phyloP scores from a whole-genome alignment of 1,140 invertebrate species.

The Brachionus asplanchnoidis region DNA sequence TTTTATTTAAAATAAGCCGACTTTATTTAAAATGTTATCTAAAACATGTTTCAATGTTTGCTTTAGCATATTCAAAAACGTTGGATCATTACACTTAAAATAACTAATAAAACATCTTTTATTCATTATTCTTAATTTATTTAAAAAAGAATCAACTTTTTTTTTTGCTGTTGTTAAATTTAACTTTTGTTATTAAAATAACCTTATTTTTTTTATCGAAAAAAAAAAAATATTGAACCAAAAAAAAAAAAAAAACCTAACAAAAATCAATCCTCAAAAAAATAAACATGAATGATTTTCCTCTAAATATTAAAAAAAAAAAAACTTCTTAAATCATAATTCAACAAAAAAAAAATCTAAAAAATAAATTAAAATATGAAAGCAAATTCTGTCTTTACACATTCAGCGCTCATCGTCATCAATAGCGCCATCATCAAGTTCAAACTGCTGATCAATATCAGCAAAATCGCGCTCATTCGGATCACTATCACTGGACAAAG shows the following conservation, averaged over 20 bases:
- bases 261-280: background rate
- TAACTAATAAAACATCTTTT: background rate
- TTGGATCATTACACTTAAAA: background rate
- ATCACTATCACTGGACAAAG: conserved; percentile 38
- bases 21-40: background rate
- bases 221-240: background rate
- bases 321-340: background rate
- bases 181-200: background rate
- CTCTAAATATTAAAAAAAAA: background rate
- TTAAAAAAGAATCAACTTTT: background rate
- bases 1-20: background rate
- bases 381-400: background rate
- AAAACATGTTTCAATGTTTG: background rate
- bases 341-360: background rate
- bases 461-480: background rate
- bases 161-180: background rate
- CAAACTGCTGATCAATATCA: background rate
- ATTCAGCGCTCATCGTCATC: background rate
- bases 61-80: background rate
- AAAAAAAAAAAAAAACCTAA: background rate
- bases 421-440: background rate
- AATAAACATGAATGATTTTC: background rate
- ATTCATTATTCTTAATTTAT: background rate
- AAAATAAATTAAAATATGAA: background rate
- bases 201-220: background rate